Conservation (phyloP, 2,113 vertebrate genomes). For the Brienomyrus brachyistius region DNA sequence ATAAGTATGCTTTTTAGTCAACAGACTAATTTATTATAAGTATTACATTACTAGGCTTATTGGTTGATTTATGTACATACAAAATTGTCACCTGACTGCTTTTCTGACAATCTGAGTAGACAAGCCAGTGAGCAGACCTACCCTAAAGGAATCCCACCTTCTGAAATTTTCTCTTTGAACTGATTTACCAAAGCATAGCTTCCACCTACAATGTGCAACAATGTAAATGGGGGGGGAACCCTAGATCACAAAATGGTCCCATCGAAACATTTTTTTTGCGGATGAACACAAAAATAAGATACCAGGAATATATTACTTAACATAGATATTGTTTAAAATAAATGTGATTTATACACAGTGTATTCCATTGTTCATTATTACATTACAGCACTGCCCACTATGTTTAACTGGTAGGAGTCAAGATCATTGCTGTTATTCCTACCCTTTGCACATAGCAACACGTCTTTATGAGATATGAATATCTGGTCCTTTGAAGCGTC, state of each 20-base stretch:
- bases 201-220: slow-evolving; percentile 9
- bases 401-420: not conserved
- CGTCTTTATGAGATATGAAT: not conserved
- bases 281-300: slow-evolving; percentile 5
- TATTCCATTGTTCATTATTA: slow-evolving; percentile 10
- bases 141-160: not conserved
- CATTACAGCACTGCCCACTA: slow-evolving; percentile 6
- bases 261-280: slow-evolving; percentile 11
- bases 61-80: slow-evolving; percentile 22
- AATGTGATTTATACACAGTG: slow-evolving; percentile 17
- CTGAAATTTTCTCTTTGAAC: not conserved
- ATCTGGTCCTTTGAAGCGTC: not conserved
- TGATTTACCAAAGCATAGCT: not conserved
- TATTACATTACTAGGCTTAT: slow-evolving; percentile 12
- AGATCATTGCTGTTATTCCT: not conserved
- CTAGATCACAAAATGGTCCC: slow-evolving; percentile 22
- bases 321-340: slow-evolving; percentile 7
- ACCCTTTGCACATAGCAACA: not conserved
- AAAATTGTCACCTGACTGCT: slow-evolving; percentile 9
- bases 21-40: slow-evolving; percentile 9
- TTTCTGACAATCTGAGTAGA: slow-evolving; percentile 13
- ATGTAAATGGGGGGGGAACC: not conserved
- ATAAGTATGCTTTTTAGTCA: not conserved
- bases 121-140: not conserved
- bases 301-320: slow-evolving; percentile 12